Evolutionary conservation across 2,888 invertebrate genomes (phyloP).

Genomic region (Hymenopus coronatus): DNA sequence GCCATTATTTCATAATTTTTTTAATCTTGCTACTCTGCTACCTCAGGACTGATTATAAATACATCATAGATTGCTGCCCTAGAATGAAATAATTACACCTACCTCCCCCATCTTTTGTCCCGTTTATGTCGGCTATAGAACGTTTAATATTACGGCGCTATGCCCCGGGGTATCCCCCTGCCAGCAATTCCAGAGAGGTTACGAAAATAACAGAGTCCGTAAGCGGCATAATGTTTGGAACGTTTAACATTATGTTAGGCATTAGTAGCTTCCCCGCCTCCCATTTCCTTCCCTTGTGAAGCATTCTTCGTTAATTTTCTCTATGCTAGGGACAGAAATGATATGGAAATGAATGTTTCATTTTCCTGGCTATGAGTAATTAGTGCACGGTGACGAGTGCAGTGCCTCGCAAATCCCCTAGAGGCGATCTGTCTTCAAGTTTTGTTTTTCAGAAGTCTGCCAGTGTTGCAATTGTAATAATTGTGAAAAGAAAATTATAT

Average conservation of each 20-base stretch:
- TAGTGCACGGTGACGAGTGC: background rate
- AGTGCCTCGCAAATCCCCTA: background rate
- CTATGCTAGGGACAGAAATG: background rate
- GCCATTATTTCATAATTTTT: background rate
- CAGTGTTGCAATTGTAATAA: background rate
- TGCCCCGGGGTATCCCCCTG: background rate
- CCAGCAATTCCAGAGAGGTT: background rate
- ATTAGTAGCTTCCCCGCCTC: background rate
- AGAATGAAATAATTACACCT: background rate
- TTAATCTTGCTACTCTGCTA: background rate
- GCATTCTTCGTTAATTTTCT: background rate
- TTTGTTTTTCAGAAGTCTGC: background rate
- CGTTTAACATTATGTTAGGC: constrained; percentile 12
- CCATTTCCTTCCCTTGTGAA: background rate
- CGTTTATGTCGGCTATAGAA: background rate
- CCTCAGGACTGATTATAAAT: constrained; percentile 8
- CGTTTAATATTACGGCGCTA: background rate
- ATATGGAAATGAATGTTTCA: background rate
- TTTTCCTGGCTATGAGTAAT: background rate
- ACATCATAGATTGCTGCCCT: constrained; percentile 1
- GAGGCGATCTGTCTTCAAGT: background rate
- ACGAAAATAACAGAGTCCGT: constrained; percentile 4
- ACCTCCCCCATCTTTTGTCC: background rate
- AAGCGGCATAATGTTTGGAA: background rate
- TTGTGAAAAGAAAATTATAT: background rate